Evolutionary conservation across 2,888 invertebrate genomes (phyloP), one percentile per base, ranked within the genome.

Genomic region (Cancer borealis): DNA sequence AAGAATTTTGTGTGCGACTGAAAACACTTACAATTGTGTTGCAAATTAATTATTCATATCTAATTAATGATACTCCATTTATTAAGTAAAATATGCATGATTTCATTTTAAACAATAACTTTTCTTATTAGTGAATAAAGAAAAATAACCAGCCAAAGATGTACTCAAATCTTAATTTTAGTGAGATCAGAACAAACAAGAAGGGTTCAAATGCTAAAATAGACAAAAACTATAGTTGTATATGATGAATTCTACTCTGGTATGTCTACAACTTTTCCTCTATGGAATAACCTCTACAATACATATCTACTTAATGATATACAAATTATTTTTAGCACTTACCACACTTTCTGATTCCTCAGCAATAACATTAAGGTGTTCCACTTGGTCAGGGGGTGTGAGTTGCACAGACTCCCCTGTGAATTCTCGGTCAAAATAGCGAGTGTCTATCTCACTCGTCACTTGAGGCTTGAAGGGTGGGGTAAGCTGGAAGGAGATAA

Each of bases 401-500:
- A 99, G 97, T 97, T 99, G 98, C 21, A 99, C 99, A 96, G 98
- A 98, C 97, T 99, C 99, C 95, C 99, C 99, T 4, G 99, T 99
- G 97, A 99, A 99, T 97, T 99, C 99, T 95, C 98, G 98, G 97
- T 99, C 99, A 97, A 99, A 99, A 97, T 99, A 99, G 95, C 98
- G 97, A 96, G 99, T 99, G 97, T 99, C 99, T 91, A 98, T 99
- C 96, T 99, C 99, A 88, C 98, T 98, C 95, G 98, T 98, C 96
- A 99, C 99, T 97, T 98, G 98, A 95, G 98, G 99, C 97, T 98
- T 98, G 97, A 99, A 99, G 79, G 98, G 98, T 96, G 99, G 99
- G 96, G 98, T 97, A 96, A 99, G 98, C 98, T 98, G 96, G 3
- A 87, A 6, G 26, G 14, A 39, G 3, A 26, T 3, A 6, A 21